Base-by-base conservation (phyloP, 1,140 invertebrate genomes). In the Bombus haemorrhoidalis region DNA sequence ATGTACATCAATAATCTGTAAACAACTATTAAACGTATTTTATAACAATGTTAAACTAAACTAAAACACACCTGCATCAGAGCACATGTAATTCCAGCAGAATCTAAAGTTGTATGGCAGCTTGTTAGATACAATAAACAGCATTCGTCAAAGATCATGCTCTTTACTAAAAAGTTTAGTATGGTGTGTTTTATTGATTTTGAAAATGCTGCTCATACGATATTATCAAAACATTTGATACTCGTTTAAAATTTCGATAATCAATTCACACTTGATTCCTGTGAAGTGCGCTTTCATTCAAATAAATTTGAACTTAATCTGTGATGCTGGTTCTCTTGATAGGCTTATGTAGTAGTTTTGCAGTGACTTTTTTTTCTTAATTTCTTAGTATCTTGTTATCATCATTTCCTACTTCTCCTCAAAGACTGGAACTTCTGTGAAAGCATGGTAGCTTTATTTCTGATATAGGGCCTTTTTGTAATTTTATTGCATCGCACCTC, bases 401-500 rank as follows among this genome's bases (percentile, higher is more conserved):
- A 41, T 85, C 43, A 47, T 74, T 84, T 89, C 76, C 78, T 85
- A 83, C 64, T 79, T 82, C 66, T 72, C 53, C 59, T 78, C 75
- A 87, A 88, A 91, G 71, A 87, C 74, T 90, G 82, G 87, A 85
- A 86, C 87, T 89, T 89, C 64, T 80, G 72, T 80, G 78, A 88
- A 86, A 83, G 72, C 83, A 76, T 87, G 28, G 81, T 86, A 81
- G 78, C 80, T 81, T 85, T 59, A 68, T 89, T 64, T 59, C 72
- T 91, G 79, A 66, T 77, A 66, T 87, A 90, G 89, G 87, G 88
- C 77, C 86, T 85, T 80, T 84, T 83, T 89, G 90, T 85, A 85
- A 83, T 87, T 91, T 92, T 95, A 94, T 94, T 95, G 94, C 91
- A 94, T 91, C 78, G 91, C 92, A 87, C 90, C 93, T 83, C 92